phyloP scores from a whole-genome alignment of 2,797 vertebrate genomes.

The Dallia pectoralis region DNA sequence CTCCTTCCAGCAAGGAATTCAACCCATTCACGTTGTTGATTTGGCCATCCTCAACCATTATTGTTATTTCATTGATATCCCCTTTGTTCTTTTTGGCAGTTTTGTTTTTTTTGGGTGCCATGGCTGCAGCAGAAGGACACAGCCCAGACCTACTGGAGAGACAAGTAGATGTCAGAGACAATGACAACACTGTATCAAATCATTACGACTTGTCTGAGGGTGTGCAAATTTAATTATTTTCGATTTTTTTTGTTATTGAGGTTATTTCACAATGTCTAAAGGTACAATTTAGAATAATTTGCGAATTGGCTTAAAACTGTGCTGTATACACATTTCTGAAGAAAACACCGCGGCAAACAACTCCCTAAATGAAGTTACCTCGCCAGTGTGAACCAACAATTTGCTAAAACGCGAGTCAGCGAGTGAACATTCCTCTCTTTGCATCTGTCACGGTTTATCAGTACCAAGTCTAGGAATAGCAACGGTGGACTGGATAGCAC shows the following conservation, averaged over 20 bases:
- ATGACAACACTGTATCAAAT: background rate
- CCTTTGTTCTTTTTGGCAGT: constrained; percentile 90
- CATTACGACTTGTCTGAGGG: background rate
- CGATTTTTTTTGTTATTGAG: background rate
- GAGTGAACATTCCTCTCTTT: constrained; percentile 75
- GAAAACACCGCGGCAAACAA: background rate
- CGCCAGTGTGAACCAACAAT: constrained; percentile 36
- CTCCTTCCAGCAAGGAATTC: constrained; percentile 90
- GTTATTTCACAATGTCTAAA: background rate
- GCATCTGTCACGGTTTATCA: constrained; percentile 96
- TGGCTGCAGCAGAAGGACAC: constrained; percentile 83
- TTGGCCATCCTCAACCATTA: constrained; percentile 91
- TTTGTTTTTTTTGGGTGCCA: constrained; percentile 99
- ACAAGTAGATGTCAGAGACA: constrained; percentile 31
- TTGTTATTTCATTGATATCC: constrained; percentile 90
- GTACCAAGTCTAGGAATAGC: constrained; percentile 90
- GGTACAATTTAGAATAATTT: background rate
- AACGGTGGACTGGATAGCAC: constrained; percentile 66
- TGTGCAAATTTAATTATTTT: background rate
- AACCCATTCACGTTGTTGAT: constrained; percentile 91
- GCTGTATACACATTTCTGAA: background rate
- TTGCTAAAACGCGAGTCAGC: constrained; percentile 47
- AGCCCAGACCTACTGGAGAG: constrained; percentile 76
- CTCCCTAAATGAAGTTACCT: constrained; percentile 20
- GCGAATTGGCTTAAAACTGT: background rate